These are phyloP conservation scores for Hyposoter dolosus DNA, from an alignment of 2,888 invertebrate species.

Conservation along the genomic window DNA sequence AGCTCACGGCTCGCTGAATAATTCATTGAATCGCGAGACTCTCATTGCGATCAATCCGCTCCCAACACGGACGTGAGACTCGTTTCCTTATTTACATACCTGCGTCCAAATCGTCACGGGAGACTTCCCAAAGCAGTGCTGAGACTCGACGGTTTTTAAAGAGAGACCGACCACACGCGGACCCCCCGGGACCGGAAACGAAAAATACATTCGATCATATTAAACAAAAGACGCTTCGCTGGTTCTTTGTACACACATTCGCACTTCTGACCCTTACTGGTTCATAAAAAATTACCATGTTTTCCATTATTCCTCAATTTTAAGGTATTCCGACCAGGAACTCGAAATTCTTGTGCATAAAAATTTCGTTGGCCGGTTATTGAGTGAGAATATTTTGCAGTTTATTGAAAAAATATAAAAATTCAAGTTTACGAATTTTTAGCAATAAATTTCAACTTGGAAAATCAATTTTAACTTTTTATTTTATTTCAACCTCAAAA, in stretches of 20 bases:
- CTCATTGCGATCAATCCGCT: slow-evolving; percentile 61
- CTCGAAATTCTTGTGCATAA: no score
- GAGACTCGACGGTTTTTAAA: slow-evolving; percentile 5
- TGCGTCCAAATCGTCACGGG: slow-evolving; percentile 71
- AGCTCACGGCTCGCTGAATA: slow-evolving; percentile 74
- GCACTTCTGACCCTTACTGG: not conserved
- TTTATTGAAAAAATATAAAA: no score
- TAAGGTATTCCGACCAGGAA: no score
- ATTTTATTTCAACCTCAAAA: no score
- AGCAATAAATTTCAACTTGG: no score
- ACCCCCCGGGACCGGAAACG: slow-evolving; percentile 56
- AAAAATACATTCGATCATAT: slow-evolving; percentile 29
- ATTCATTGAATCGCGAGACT: slow-evolving; percentile 73
- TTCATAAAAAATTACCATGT: not conserved
- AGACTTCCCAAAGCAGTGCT: slow-evolving; percentile 64
- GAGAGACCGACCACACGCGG: slow-evolving; percentile 41
- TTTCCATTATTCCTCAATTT: not conserved
- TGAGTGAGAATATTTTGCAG: no score
- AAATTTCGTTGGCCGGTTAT: no score
- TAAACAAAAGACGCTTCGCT: slow-evolving; percentile 27
- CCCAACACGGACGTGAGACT: slow-evolving; percentile 39
- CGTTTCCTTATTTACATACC: slow-evolving; percentile 72
- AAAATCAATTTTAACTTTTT: no score
- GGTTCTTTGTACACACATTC: not conserved
- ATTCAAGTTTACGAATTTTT: no score